phyloP scores from a whole-genome alignment of 2,113 vertebrate genomes.

The Oryzias javanicus region DNA sequence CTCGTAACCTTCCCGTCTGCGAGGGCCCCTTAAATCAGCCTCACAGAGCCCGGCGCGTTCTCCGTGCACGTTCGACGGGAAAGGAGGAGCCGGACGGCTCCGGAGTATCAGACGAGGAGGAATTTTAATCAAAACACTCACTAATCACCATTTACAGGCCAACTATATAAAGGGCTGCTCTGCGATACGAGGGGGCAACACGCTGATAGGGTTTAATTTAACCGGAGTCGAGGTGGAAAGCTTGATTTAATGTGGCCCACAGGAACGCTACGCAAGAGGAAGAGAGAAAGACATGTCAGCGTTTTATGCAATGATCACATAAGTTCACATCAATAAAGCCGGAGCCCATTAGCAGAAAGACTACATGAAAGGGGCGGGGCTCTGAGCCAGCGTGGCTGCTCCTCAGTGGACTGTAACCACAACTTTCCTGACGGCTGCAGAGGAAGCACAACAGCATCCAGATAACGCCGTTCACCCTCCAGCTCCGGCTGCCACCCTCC shows the following conservation, averaged over 20 bases:
- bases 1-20: slow-evolving; percentile 72
- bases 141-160: slow-evolving; percentile 68
- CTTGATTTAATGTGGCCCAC: slow-evolving; percentile 66
- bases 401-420: slow-evolving; percentile 19
- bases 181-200: slow-evolving; percentile 66
- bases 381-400: slow-evolving; percentile 20
- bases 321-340: slow-evolving; percentile 62
- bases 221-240: slow-evolving; percentile 58
- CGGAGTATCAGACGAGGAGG: slow-evolving; percentile 50
- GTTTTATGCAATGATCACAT: slow-evolving; percentile 65
- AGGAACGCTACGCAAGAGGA: slow-evolving; percentile 53
- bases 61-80: neutral
- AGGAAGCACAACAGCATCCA: slow-evolving; percentile 21
- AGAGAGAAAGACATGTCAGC: slow-evolving; percentile 36
- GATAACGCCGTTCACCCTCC: slow-evolving; percentile 41
- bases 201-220: slow-evolving; percentile 71
- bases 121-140: slow-evolving; percentile 69
- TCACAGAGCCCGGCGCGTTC: slow-evolving; percentile 44
- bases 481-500: slow-evolving; percentile 18
- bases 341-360: slow-evolving; percentile 59
- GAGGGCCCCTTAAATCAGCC: slow-evolving; percentile 75
- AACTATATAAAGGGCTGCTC: slow-evolving; percentile 57
- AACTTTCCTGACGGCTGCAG: slow-evolving; percentile 30
- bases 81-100: slow-evolving; percentile 32
- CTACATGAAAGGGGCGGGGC: slow-evolving; percentile 58